Evolutionary conservation across 2,888 invertebrate genomes (phyloP).

Genomic region (Kuschelorhynchus macadamiae): DNA sequence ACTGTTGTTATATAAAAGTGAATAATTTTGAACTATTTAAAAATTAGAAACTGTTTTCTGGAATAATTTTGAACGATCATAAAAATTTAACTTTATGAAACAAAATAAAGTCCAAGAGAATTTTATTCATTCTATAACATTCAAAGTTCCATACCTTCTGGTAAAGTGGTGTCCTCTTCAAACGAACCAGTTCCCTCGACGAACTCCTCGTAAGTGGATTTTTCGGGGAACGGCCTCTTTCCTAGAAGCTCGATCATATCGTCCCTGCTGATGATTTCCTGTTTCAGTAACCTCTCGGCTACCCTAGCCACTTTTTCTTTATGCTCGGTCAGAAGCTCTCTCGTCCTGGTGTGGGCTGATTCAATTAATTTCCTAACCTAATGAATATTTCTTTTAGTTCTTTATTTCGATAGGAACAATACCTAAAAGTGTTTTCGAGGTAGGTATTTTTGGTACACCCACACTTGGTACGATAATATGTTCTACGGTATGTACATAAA

Average conservation of each 20-base stretch:
- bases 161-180: conserved; percentile 95
- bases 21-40: no score
- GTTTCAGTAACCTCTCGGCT: conserved; percentile 89
- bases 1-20: no score
- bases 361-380: conserved; percentile 76
- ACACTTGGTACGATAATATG: no score
- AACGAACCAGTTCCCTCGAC: conserved; percentile 98
- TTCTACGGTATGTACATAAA: no score
- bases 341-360: conserved; percentile 85
- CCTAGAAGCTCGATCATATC: conserved; percentile 99
- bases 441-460: no score
- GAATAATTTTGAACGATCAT: no score
- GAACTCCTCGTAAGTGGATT: conserved; percentile 99
- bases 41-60: no score
- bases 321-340: conserved; percentile 81
- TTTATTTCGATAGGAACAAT: no score
- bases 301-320: conserved; percentile 91
- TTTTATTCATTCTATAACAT: no score
- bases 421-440: no score
- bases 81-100: no score
- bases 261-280: conserved; percentile 94
- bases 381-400: conserved; percentile 5
- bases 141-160: conserved; percentile 89
- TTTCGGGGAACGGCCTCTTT: conserved; percentile 95
- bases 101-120: no score